Base-by-base conservation (phyloP, 2,888 invertebrate species). In the Drosophila paucipuncta region DNA sequence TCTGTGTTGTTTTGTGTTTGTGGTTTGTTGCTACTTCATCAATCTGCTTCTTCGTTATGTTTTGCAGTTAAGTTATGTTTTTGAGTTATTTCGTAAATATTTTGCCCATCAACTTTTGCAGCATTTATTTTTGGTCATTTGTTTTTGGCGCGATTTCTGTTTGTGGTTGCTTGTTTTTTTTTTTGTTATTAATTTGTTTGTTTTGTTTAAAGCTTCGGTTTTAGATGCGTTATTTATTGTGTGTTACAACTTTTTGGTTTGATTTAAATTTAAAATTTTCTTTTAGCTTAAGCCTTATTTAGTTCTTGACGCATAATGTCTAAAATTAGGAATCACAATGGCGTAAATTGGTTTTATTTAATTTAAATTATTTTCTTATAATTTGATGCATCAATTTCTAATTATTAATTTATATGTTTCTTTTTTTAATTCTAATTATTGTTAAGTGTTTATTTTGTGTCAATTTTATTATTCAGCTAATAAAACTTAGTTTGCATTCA, bases 281-380 rank as follows among this genome's bases (percentile, higher is more conserved):
- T 30, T 67, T 60, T 47, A 47, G 25, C 47, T 47, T 25, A 70
- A 52, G 63, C 66, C 49, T 73, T 68, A 66, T 41, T 68, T 64
- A 57, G 33, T 43, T 65, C 37, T 47, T 35, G 54, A 76, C 58
- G 75, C 81, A 70, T 78, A 83, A 75, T 75, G 76, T 91, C 83
- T 92, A 89, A 91, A 92, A 91, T 92, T 92, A 92, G 91, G 90
- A 93, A 92, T 92, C 93, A 92, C 92, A 92, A 93, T 93, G 91
- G 92, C 91, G 83, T 85, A 80, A 76, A 81, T 70, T 70, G 61
- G 71, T 66, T 61, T 68, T 53, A 25, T 62, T 72, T 43, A 33
- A 25, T 31, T 41, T 28, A 39, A n/a, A 39, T 43, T 30, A 37
- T 33, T 57, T 62, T 62, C 61, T 63, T 50, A 43, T 50, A 64